These are phyloP conservation scores for Anodontia alba DNA, from an alignment of 2,888 invertebrate genomes.

Conservation along the genomic window DNA sequence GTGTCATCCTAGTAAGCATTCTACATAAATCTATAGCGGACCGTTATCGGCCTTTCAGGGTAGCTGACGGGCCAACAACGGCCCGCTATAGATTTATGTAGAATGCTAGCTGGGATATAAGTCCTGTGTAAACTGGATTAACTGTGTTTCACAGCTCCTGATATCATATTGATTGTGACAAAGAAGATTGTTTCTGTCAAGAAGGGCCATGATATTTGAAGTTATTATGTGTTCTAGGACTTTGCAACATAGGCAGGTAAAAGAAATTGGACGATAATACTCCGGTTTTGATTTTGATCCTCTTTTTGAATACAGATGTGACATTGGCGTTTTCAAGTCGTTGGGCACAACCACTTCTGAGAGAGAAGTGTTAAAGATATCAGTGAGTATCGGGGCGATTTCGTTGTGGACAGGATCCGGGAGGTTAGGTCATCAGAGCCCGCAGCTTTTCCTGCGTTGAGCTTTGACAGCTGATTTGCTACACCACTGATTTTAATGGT, in stretches of 20 bases:
- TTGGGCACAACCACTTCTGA: neutral
- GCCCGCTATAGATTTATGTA: too few relatives aligned
- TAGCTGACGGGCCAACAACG: too few relatives aligned
- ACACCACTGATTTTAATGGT: neutral
- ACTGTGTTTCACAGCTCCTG: neutral
- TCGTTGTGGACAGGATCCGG: neutral
- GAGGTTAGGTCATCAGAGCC: neutral
- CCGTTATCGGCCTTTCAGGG: too few relatives aligned
- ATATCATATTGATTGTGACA: neutral
- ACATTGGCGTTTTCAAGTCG: neutral
- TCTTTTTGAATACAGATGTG: neutral
- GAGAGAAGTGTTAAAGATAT: neutral
- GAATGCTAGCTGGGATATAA: too few relatives aligned
- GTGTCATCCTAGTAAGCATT: too few relatives aligned
- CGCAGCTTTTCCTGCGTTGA: neutral
- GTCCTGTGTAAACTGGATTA: neutral
- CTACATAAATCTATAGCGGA: too few relatives aligned
- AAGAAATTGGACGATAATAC: neutral
- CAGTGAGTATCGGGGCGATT: neutral
- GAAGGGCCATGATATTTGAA: neutral
- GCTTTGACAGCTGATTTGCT: neutral
- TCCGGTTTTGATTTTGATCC: neutral
- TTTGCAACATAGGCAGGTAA: neutral
- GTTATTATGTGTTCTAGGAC: neutral
- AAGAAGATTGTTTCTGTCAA: neutral